phyloP scores from a whole-genome alignment of 2,113 vertebrate genomes.

The Hyperoodon ampullatus region DNA sequence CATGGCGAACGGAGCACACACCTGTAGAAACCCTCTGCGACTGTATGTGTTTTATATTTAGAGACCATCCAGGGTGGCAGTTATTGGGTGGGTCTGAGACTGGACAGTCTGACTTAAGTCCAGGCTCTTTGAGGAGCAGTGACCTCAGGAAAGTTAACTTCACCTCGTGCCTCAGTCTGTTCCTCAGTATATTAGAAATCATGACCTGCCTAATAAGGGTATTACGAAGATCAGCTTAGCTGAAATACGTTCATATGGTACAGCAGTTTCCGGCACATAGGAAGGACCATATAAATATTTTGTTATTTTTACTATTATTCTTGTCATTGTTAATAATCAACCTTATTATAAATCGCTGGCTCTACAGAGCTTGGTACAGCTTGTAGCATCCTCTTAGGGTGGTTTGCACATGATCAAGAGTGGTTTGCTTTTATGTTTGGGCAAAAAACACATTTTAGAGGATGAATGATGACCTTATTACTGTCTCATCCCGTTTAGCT shows the following conservation, averaged over 20 bases:
- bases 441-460: not conserved
- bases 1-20: no score
- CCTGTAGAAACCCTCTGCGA: not conserved
- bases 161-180: not conserved
- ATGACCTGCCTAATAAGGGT: not conserved
- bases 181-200: not conserved
- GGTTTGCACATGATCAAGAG: not conserved
- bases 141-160: not conserved
- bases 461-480: not conserved
- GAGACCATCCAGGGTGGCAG: not conserved
- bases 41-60: not conserved
- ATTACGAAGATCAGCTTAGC: not conserved
- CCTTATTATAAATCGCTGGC: not conserved
- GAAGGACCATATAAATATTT: not conserved
- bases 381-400: not conserved
- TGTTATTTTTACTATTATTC: not conserved
- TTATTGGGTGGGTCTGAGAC: not conserved
- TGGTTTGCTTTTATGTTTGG: not conserved
- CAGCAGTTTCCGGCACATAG: not conserved
- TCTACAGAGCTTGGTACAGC: not conserved
- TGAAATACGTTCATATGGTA: not conserved
- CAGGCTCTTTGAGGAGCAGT: not conserved
- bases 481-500: conserved; percentile 85
- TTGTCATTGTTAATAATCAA: not conserved
- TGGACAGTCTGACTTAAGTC: not conserved